Evolutionary conservation across 2,888 invertebrate species (phyloP), one percentile per base, ranked within the genome.

Genomic region (Eupithecia tripunctaria): DNA sequence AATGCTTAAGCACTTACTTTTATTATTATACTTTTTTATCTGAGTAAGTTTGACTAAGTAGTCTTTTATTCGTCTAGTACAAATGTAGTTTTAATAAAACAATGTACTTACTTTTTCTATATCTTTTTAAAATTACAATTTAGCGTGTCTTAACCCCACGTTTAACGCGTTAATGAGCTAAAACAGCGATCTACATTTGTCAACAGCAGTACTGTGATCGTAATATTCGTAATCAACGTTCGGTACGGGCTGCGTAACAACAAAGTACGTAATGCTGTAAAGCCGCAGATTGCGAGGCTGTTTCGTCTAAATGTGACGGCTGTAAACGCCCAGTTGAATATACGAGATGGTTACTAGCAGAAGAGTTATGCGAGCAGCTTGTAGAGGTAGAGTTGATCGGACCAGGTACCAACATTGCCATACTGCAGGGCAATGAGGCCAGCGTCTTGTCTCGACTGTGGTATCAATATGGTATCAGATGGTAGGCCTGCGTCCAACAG

Each of bases 171-270:
- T 80, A 82, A 83, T 78, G 81, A 80, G 80, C 76, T 78, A 70
- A 70, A 76, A 67, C 27, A 43, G 74, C 76, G 73, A 77, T 80
- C 72, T 74, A 81, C 82, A 84, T 85, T 86, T 86, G 86, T 88
- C 86, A 86, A 83, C 82, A 79, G 81, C 82, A 81, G 78, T 80
- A 82, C 80, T 78, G 81, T 21, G 51, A 51, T 51, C 21, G 78
- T 72, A 38, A 64, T 36, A 78, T 81, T 56, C 25, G 59, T 81
- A 81, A 83, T 83, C 81, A 83, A 56, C 56, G 56, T 56, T 25
- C 56, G 4, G 21, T 56, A 76, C 75, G 76, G 79, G 79, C 73
- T 76, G 75, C 72, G 79, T 75, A 78, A 77, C 75, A 75, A 77
- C 73, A 73, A 73, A 71, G 73, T 78, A 77, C 69, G 74, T 75